Base-by-base conservation (phyloP, 1,140 invertebrate species). In the Elymnias hypermnestra region DNA sequence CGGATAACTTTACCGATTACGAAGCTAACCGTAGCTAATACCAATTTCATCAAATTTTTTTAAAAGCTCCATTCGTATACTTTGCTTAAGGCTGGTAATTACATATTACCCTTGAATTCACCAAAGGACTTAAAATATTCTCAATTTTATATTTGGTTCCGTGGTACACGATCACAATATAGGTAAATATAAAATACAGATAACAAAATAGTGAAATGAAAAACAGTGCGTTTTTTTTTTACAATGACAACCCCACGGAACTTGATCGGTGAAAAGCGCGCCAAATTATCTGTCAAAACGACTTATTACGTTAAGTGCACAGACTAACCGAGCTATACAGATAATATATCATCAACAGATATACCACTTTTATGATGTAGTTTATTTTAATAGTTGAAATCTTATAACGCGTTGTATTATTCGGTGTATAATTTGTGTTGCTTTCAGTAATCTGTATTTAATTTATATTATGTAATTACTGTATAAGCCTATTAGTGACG, bases 51-150 rank as follows among this genome's bases (percentile, higher is more conserved):
- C 70, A 63, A 57, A 63, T 63, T 66, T n/a, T n/a, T n/a, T 67
- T 66, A 67, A 72, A 70, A 76, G 66, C 72, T 76, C 65, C 72
- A 55, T 62, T 84, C 81, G 81, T 84, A 84, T 84, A 84, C 81
- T 77, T 79, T 66, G 65, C 64, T 69, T 84, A 85, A 85, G 82
- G 82, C 82, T 69, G 58, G 81, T 75, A 82, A 84, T 82, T 70
- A 65, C 40, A 42, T 21, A 60, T 63, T 65, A 65, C 62, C 60
- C 42, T 53, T 60, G 38, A 39, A 48, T 53, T 50, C 28, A 29
- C 51, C 43, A 47, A 46, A 57, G 49, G 54, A 57, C 51, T 57
- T 42, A 36, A 10, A 19, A 36, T 36, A 36, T 36, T 36, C n/a
- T 21, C 2, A 50, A 43, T 33, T 33, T 15, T 33, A 15, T 33